A percentile compares a stretch with the other conserved stretches of the same genome.
phyloP scores from a whole-genome alignment of 2,888 invertebrate genomes.

The Phasia obesa region DNA sequence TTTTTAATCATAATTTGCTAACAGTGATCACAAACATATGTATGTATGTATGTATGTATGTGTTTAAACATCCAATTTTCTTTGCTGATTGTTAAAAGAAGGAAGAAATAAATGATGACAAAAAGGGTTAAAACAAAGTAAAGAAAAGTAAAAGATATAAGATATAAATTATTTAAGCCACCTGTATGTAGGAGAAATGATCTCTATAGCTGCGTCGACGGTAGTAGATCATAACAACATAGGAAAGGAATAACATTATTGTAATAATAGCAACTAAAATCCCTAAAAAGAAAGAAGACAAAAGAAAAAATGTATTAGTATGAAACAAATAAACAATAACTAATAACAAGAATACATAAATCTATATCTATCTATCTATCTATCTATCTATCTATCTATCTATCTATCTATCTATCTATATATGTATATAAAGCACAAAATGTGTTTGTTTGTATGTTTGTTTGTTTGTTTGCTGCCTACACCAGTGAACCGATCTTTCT shows the following conservation, averaged over 20 bases:
- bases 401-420: too few species aligned
- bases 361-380: too few species aligned
- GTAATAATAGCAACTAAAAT: slow-evolving; percentile 78
- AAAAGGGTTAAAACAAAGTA: slow-evolving; percentile 17
- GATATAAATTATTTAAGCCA: slow-evolving; percentile 75
- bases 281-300: slow-evolving; percentile 51
- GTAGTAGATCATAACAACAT: slow-evolving; percentile 78
- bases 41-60: too few species aligned
- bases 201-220: slow-evolving; percentile 79
- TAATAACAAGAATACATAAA: too few species aligned
- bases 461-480: too few species aligned
- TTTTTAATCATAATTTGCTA: slow-evolving; percentile 18
- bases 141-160: slow-evolving; percentile 25
- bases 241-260: slow-evolving; percentile 77
- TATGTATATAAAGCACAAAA: too few species aligned
- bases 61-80: slow-evolving; percentile 66
- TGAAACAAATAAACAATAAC: not conserved
- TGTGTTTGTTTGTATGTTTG: too few species aligned
- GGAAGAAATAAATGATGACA: slow-evolving; percentile 4
- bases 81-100: slow-evolving; percentile 52
- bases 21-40: too few species aligned
- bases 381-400: too few species aligned
- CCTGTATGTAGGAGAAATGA: slow-evolving; percentile 78
- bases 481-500: too few species aligned
- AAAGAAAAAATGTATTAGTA: not conserved